Evolutionary conservation across 1,140 invertebrate genomes (phyloP), one percentile per base, ranked within the genome.

Genomic region (Tachypleus tridentatus): DNA sequence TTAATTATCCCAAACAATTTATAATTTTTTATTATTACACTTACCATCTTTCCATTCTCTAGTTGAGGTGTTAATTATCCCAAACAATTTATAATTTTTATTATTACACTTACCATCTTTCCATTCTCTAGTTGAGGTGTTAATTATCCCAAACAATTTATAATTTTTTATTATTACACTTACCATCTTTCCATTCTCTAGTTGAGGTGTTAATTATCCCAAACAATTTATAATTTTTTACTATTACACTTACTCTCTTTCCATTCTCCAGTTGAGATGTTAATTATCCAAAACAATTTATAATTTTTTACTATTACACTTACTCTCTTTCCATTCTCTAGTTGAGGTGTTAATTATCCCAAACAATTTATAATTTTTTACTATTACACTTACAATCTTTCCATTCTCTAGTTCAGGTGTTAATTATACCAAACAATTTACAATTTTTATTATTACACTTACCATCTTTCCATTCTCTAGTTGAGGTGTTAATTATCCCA

Each of bases 391-490:
- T 83, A 83, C 93, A 93, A 80, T 97, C 94, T 77, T 97, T 97
- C 94, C 95, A 98, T 80, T 97, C 94, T 73, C 94, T 81, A 6
- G 95, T 97, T 5, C 92, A 85, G 59, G 93, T 91, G 81, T 97
- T 97, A 70, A 98, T 97, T 64, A 96, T 91, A n/a, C 95, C 94
- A 80, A 97, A 98, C n/a, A 98, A 79, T 78, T 97, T n/a, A n/a
- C n/a, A n/a, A n/a, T n/a, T n/a, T n/a, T n/a, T n/a, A n/a, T n/a
- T n/a, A n/a, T n/a, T n/a, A n/a, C n/a, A 68, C 74, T 71, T 83
- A 83, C 93, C 94, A 80, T 97, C 94, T 77, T 97, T 97, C 94
- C 95, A 98, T 80, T 97, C 94, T 73, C 94, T 81, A 6, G 95
- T 97, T 5, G 92, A 85, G 59, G 93, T 91, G 81, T 97, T 97